phyloP scores from a whole-genome alignment of 2,797 vertebrate species.

The Ceyx erithaca region DNA sequence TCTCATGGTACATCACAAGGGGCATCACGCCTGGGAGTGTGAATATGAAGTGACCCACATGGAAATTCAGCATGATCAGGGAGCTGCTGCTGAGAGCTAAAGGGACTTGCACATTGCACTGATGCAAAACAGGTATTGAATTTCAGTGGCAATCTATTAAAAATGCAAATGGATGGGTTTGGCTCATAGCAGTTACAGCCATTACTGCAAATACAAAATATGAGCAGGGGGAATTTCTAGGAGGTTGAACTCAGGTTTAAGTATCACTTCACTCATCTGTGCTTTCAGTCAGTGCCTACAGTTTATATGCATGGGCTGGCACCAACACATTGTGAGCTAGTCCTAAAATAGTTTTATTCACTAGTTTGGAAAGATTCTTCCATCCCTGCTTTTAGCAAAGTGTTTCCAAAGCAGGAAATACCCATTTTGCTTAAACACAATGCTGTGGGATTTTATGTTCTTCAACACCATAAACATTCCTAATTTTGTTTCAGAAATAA shows the following conservation, averaged over 20 bases:
- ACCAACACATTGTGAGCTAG: neutral
- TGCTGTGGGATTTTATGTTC: neutral
- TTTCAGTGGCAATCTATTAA: neutral
- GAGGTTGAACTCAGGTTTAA: neutral
- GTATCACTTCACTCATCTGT: neutral
- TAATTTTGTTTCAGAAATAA: neutral
- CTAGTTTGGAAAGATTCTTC: neutral
- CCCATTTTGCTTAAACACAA: neutral
- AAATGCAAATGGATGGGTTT: neutral
- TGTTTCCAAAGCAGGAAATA: neutral
- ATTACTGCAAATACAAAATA: neutral
- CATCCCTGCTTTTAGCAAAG: neutral
- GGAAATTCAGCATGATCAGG: neutral
- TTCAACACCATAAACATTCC: neutral
- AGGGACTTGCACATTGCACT: neutral
- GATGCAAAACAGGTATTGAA: neutral
- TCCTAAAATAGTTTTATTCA: constrained; percentile 9
- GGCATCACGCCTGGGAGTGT: rapidly evolving
- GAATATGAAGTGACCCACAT: rapidly evolving
- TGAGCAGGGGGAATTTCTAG: neutral
- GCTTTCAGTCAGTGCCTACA: neutral
- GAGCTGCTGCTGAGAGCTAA: neutral
- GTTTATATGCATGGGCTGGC: neutral
- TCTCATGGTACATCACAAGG: rapidly evolving
- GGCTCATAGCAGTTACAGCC: neutral